Base-by-base conservation (phyloP, 1,140 invertebrate genomes). In the Temnothorax longispinosus region DNA sequence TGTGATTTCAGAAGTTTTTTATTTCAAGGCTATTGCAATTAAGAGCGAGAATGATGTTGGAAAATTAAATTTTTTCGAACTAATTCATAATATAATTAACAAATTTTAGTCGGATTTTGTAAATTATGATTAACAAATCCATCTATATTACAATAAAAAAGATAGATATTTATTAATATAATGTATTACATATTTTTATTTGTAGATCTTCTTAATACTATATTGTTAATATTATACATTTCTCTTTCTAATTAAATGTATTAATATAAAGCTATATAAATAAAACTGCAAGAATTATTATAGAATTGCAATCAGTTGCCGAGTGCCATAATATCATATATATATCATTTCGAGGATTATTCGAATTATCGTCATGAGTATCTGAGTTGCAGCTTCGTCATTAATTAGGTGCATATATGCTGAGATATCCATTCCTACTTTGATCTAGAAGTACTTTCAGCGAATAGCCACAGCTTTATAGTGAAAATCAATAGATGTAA, bases 401-500 rank as follows among this genome's bases (percentile, higher is more conserved):
- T 69, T 77, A 15, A 21, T 32, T 67, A 67, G 47, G n/a, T 58
- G 5, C 18, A 69, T 56, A 56, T 27, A 44, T 81, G 6, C 47
- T 32, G 41, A 82, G 15, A 38, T 44, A 56, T 72, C 27, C 18
- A 0, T 74, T 74, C n/a, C 27, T 38, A 35, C 15, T 60, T 82
- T 18, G 10, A 3, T 27, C 27, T 27, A 27, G 27, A 15, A 75
- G 7, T 41, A 41, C n/a, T 27, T n/a, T 75, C 38, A 58, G 44
- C 4, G 18, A 58, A 54, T 38, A 21, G n/a, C 44, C n/a, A 52
- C 38, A 15, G 41, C 11, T 8, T 60, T 32, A 50, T 58, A 13
- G 3, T 10, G 35, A 75, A 75, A 60, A 84, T 84, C 69, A 60
- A 75, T 84, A 75, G 6, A 2, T 41, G 11, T 44, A 75, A 84